Evolutionary conservation across 2,888 invertebrate species (phyloP).

Genomic region (Alentia gelatinosa): DNA sequence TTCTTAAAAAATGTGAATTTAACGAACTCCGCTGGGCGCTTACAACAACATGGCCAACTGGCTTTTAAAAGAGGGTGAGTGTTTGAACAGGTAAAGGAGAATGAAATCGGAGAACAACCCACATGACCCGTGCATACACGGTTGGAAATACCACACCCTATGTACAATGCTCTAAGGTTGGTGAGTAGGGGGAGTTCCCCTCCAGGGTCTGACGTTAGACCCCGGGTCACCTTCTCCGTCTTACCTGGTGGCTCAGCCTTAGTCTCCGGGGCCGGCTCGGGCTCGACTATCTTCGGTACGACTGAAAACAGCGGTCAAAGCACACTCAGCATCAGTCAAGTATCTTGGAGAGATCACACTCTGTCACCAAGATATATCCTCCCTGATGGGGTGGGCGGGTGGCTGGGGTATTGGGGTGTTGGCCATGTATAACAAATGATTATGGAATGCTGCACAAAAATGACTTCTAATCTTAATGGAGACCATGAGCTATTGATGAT

Average conservation of each 20-base stretch:
- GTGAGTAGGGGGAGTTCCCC: background rate
- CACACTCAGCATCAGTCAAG: conserved; percentile 10
- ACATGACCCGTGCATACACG: background rate
- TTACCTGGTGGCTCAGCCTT: conserved; percentile 10
- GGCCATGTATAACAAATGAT: too few species aligned
- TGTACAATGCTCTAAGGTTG: background rate
- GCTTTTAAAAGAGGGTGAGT: background rate
- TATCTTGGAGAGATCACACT: background rate
- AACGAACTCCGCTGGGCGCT: background rate
- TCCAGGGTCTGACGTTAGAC: background rate
- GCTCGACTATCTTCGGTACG: conserved; percentile 29
- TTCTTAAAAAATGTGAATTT: background rate
- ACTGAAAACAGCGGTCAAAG: conserved; percentile 37
- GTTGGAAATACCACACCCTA: background rate
- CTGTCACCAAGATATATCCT: background rate
- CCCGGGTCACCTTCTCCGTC: background rate
- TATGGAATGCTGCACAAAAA: too few species aligned
- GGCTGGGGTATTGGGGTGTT: background rate
- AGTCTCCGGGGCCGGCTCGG: background rate
- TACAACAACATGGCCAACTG: background rate
- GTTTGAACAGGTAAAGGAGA: background rate
- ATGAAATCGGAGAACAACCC: background rate
- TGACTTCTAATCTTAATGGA: too few species aligned
- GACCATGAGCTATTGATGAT: too few species aligned
- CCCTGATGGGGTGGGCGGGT: background rate